Percentiles rank a stretch among this genome's conserved stretches.
Evolutionary conservation across 2,113 vertebrate species (phyloP).

Genomic region (Gopherus evgoodei): DNA sequence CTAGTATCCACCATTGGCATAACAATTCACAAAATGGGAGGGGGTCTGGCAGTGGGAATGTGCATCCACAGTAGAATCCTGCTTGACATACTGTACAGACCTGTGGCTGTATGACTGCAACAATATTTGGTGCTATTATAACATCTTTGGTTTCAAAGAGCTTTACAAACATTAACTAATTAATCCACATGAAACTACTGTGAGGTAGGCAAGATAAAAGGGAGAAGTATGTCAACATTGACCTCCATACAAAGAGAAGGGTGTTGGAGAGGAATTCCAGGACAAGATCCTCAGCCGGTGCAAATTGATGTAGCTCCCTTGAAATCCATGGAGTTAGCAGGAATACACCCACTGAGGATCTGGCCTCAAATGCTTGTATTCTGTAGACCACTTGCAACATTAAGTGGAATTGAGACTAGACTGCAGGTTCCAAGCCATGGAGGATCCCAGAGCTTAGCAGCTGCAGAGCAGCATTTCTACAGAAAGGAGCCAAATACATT

Average conservation of each 20-base stretch:
- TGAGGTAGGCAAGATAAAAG: background rate
- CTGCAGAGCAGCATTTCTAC: slow-evolving; percentile 50
- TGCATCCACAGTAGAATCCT: background rate
- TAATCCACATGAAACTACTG: background rate
- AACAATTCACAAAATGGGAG: background rate
- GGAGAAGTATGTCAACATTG: background rate
- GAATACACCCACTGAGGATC: background rate
- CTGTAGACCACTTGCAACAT: background rate
- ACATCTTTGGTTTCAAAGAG: background rate
- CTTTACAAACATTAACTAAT: background rate
- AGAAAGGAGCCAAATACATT: background rate
- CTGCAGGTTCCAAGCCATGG: background rate
- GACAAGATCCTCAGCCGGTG: background rate
- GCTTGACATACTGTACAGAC: background rate
- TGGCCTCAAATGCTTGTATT: background rate
- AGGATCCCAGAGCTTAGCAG: slow-evolving; percentile 25
- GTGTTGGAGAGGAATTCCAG: background rate
- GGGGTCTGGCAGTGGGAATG: background rate
- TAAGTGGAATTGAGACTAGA: background rate
- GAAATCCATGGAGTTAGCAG: background rate
- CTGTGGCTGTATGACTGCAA: background rate
- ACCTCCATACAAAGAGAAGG: background rate
- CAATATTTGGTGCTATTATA: background rate
- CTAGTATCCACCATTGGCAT: background rate
- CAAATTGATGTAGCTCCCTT: background rate